A percentile compares a stretch with the other conserved stretches of the same genome.
Evolutionary conservation across 2,113 vertebrate species (phyloP).

Genomic region (Fregata magnificens): DNA sequence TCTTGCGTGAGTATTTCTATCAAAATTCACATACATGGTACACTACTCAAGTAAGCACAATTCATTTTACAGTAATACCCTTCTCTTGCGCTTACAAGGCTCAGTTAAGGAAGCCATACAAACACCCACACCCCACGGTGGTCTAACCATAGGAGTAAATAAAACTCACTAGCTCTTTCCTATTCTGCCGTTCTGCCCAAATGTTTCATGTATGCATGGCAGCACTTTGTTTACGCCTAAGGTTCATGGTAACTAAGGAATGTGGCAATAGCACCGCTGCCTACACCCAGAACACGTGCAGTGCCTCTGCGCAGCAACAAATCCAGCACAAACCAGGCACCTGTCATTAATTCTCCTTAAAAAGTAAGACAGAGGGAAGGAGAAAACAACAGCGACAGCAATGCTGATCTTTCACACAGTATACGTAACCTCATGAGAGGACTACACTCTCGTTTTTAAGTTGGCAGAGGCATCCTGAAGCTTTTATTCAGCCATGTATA

Average conservation of each 20-base stretch:
- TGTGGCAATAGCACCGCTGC: background rate
- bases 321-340: background rate
- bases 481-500: background rate
- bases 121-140: rapidly evolving
- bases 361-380: background rate
- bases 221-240: background rate
- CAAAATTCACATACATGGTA: background rate
- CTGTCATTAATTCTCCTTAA: background rate
- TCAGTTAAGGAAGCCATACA: background rate
- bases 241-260: background rate
- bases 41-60: background rate
- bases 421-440: background rate
- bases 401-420: background rate
- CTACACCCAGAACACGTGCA: background rate
- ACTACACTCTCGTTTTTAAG: background rate
- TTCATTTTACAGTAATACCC: background rate
- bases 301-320: background rate
- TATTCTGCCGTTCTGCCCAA: background rate
- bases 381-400: background rate
- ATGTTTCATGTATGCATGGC: rapidly evolving
- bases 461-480: background rate
- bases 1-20: background rate
- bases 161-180: background rate
- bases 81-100: background rate
- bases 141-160: background rate